Base-by-base conservation (phyloP, 2,797 vertebrate species). In the Leptatherina wallacei region DNA sequence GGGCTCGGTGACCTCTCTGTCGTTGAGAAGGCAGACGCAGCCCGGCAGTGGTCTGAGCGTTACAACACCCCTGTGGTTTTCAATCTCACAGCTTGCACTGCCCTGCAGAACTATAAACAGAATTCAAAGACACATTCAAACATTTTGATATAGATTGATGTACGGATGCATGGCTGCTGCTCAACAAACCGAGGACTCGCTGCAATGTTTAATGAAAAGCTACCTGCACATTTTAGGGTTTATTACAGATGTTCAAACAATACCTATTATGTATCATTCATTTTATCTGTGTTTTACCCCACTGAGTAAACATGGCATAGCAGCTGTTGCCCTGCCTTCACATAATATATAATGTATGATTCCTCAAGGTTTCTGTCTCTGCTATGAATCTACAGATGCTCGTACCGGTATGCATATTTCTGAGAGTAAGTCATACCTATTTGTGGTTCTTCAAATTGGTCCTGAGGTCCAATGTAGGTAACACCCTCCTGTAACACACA, bases 381-480 rank as follows among this genome's bases (percentile, higher is more conserved):
- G 30, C 35, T 32, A 47, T 62, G 14, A 10, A 14, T 49, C 6
- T 60, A 36, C 56, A 81, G 33, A 52, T 78, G 14, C 27, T 16
- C 36, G 33, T 32, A 32, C 30, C 6, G 30, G 30, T 65, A 65
- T 49, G 0, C 13, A 64, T 9, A 22, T 6, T 30, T 30, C 49
- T 55, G 32, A 62, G 63, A 82, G 16, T 71, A 47, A 73, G 13
- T 27, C 86, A 93, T 95, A 99, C 98, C 97, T 85, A 98, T 99
- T 70, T 98, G 96, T 69, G 96, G 95, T 62, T 98, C 96, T 82
- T 94, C 91, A 57, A 94, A 91, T 62, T 94, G 94, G 73, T 95
- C 94, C 76, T 90, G 94, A 77, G 96, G 95, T 90, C 97, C 97
- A 69, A 99, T 96, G 90, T 89, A 95, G 73, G 98, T 99, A 75